These are phyloP conservation scores for Labeo calbasu DNA, from an alignment of 2,797 vertebrate species.

Conservation along the genomic window DNA sequence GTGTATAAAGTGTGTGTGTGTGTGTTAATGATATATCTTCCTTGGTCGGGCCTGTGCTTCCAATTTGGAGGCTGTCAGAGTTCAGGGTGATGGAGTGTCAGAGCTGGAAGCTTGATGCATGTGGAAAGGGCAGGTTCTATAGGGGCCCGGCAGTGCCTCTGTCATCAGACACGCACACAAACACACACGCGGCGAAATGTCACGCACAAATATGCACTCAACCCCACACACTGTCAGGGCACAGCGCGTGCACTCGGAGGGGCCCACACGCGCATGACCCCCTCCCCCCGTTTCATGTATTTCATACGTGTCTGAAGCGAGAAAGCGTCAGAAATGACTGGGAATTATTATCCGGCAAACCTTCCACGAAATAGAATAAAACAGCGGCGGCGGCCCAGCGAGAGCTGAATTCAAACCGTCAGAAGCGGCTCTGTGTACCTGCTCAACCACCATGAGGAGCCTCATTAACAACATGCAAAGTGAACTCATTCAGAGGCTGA, in stretches of 20 bases:
- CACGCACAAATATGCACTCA: slow-evolving; percentile 55
- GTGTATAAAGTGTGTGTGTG: slow-evolving; percentile 38
- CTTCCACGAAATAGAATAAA: slow-evolving; percentile 49
- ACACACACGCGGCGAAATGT: slow-evolving; percentile 47
- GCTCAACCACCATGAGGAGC: slow-evolving; percentile 45
- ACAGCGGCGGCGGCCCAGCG: slow-evolving; percentile 21
- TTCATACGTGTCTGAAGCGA: slow-evolving; percentile 36
- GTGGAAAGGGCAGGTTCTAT: slow-evolving; percentile 69
- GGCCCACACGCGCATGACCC: slow-evolving; percentile 35
- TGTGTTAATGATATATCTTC: slow-evolving; percentile 66
- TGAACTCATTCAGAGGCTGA: slow-evolving; percentile 45
- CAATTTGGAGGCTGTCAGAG: slow-evolving; percentile 64
- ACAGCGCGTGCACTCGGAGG: slow-evolving; percentile 12
- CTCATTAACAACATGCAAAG: slow-evolving; percentile 42
- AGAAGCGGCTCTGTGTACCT: slow-evolving; percentile 40
- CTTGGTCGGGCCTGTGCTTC: slow-evolving; percentile 61
- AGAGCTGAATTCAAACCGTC: slow-evolving; percentile 46
- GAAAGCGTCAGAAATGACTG: slow-evolving; percentile 30
- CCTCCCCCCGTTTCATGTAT: slow-evolving; percentile 48
- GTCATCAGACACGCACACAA: slow-evolving; percentile 55
- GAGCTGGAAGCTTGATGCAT: slow-evolving; percentile 66
- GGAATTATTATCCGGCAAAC: slow-evolving; percentile 42
- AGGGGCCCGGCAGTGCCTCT: slow-evolving; percentile 62
- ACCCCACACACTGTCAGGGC: slow-evolving; percentile 49
- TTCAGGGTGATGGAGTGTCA: slow-evolving; percentile 70